Conservation (phyloP, 1,140 invertebrate genomes). For the Melipona quadrifasciata region DNA sequence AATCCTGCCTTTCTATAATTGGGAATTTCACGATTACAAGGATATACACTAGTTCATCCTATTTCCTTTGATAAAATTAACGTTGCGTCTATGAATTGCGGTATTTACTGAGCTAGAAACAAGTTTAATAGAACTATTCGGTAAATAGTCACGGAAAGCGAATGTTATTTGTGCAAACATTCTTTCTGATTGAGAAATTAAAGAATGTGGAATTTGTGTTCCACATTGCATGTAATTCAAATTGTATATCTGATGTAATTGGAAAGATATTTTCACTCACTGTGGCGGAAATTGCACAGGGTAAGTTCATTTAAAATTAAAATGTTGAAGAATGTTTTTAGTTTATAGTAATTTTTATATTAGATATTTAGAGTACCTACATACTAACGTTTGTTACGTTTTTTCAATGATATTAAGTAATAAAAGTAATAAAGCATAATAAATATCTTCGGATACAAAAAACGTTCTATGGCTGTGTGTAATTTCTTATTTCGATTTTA, state of each 20-base stretch:
- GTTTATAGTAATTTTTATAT: too few relatives aligned
- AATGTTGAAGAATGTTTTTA: too few relatives aligned
- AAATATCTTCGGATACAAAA: too few relatives aligned
- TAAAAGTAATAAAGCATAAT: too few relatives aligned
- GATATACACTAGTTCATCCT: background rate
- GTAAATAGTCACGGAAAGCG: background rate
- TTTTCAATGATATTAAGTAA: too few relatives aligned
- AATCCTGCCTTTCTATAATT: background rate
- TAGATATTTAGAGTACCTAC: too few relatives aligned
- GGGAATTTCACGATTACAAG: conserved; percentile 3
- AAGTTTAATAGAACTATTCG: background rate
- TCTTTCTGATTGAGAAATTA: background rate
- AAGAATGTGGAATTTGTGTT: background rate
- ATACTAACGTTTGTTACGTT: too few relatives aligned
- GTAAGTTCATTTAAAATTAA: too few relatives aligned
- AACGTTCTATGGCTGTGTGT: too few relatives aligned
- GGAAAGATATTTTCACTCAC: background rate
- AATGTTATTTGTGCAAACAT: background rate
- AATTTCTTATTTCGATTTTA: too few relatives aligned
- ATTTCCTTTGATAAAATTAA: conserved; percentile 21
- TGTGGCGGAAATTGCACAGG: background rate
- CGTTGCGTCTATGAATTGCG: background rate
- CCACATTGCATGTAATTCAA: too few relatives aligned
- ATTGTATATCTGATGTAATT: too few relatives aligned
- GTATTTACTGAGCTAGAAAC: background rate